These are phyloP conservation scores for Paratrypauchen microcephalus DNA, from an alignment of 2,797 vertebrate species.

Conservation along the genomic window DNA sequence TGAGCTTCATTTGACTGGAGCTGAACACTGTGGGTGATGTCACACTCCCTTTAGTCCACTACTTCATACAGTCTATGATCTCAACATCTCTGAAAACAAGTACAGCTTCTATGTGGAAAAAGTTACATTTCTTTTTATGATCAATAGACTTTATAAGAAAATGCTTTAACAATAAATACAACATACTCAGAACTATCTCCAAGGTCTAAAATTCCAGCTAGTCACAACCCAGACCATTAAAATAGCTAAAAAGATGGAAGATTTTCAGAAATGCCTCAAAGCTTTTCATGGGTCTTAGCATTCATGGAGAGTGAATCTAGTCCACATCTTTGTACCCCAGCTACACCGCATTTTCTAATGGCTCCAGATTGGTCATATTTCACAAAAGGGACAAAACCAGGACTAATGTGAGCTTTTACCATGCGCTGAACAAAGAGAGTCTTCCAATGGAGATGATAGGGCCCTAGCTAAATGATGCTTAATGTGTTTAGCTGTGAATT, in stretches of 20 bases:
- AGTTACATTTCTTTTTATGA: too few relatives aligned
- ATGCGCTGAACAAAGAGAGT: conserved; percentile 42
- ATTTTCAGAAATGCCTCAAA: background rate
- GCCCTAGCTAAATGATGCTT: conserved; percentile 48
- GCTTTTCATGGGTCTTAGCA: conserved; percentile 47
- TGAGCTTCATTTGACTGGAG: too few relatives aligned
- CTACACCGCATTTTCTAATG: conserved; percentile 59
- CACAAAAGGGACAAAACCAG: conserved; percentile 61
- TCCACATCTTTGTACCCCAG: conserved; percentile 53
- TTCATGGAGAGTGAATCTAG: conserved; percentile 65
- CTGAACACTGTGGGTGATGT: too few relatives aligned
- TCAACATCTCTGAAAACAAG: too few relatives aligned
- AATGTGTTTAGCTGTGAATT: conserved; percentile 47
- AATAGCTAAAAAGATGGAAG: background rate
- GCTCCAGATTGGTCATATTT: conserved; percentile 63
- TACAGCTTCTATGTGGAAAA: too few relatives aligned
- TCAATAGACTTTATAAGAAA: too few relatives aligned
- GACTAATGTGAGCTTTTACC: conserved; percentile 65
- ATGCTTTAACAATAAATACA: background rate
- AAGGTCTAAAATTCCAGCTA: background rate
- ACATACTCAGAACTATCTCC: background rate
- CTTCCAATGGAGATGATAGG: conserved; percentile 45
- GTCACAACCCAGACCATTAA: background rate
- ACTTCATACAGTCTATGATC: too few relatives aligned
- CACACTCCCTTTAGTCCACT: too few relatives aligned